phyloP scores from a whole-genome alignment of 1,140 invertebrate genomes.

The Drosophila athabasca region DNA sequence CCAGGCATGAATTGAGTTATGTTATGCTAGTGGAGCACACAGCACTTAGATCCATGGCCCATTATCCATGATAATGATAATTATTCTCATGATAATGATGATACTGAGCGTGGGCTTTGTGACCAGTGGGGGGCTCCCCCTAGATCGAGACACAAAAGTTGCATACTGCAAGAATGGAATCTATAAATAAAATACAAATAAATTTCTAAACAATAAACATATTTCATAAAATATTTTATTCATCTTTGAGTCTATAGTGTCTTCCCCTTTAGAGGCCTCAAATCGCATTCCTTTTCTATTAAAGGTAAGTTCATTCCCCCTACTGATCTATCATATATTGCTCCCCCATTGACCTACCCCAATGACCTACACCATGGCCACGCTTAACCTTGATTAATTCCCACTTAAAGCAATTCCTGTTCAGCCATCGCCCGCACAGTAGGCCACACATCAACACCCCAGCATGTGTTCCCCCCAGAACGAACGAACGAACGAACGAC shows the following conservation, averaged over 20 bases:
- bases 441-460: conserved; percentile 39
- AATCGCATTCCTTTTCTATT: not conserved
- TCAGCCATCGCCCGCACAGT: conserved; percentile 5
- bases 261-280: not conserved
- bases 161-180: too few relatives aligned
- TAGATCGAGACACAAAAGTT: too few relatives aligned
- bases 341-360: conserved; percentile 16
- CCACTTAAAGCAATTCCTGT: not conserved
- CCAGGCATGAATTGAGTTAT: conserved; percentile 64
- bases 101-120: conserved; percentile 1
- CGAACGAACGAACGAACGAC: not conserved
- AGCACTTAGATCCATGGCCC: conserved; percentile 38
- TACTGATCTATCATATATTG: not conserved
- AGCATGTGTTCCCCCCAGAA: conserved; percentile 17
- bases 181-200: too few relatives aligned
- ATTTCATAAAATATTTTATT: too few relatives aligned
- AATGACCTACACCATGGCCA: not conserved
- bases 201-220: too few relatives aligned
- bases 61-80: conserved; percentile 50
- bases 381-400: conserved; percentile 29
- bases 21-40: conserved; percentile 57
- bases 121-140: not conserved
- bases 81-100: conserved; percentile 34
- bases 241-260: too few relatives aligned
- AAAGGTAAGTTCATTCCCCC: not conserved